Conservation (phyloP, 2,113 vertebrate genomes). For the Lamprotornis superbus region DNA sequence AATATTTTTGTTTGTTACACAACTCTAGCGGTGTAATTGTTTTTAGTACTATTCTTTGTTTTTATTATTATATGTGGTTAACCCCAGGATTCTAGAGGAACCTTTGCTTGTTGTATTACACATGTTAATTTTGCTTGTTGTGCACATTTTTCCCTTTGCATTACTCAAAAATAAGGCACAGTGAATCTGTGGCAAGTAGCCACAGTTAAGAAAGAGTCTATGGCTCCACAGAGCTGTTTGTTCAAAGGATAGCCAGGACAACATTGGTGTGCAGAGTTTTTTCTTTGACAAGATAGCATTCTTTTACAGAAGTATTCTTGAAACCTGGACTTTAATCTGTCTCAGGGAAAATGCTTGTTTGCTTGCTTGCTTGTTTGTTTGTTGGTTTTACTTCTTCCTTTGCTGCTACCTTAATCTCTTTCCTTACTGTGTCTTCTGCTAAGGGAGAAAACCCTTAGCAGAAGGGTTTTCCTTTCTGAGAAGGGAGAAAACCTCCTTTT, state of each 20-base stretch:
- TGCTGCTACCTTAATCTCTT: neutral
- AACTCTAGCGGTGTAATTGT: neutral
- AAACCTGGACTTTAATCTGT: neutral
- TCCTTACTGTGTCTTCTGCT: neutral
- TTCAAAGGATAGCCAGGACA: neutral
- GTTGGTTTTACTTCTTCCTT: neutral
- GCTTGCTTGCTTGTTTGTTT: neutral
- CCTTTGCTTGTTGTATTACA: neutral
- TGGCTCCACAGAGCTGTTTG: neutral
- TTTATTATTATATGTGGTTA: constrained; percentile 15
- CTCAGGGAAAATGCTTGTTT: neutral
- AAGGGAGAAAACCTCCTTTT: neutral
- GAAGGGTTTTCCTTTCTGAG: too few relatives aligned
- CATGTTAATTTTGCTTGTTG: neutral
- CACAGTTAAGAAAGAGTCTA: neutral
- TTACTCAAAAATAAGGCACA: neutral
- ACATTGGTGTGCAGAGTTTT: neutral
- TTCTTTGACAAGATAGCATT: neutral
- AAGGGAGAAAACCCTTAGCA: too few relatives aligned
- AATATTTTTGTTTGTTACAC: constrained; percentile 2
- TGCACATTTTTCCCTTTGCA: neutral
- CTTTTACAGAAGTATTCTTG: neutral
- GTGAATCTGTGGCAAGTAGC: neutral
- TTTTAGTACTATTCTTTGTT: neutral
- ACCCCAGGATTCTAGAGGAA: neutral